Base-by-base conservation (phyloP, 2,797 vertebrate species). In the Oreochromis mossambicus region DNA sequence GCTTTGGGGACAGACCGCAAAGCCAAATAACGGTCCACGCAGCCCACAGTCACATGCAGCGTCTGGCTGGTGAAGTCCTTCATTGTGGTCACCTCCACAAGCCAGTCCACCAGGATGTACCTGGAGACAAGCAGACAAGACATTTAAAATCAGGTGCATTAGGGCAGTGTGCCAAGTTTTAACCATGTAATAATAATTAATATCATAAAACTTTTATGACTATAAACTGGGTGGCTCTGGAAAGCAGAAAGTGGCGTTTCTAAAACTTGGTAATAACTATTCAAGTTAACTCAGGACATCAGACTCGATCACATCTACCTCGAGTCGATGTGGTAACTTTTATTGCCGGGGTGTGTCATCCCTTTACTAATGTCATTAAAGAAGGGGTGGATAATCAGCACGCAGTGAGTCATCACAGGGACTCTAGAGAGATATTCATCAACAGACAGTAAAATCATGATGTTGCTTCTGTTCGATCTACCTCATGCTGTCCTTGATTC, bases 401-500 rank as follows among this genome's bases (percentile, higher is more conserved):
- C 36, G 63, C 15, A 61, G n/a, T 76, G 83, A 89, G 80, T 84
- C 83, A 84, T 58, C 32, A 48, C 66, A 38, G 21, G 52, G 78
- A 81, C 78, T 75, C 78, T 48, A 73, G 41, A 19, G 21, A 73
- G 41, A 48, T 38, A 78, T 66, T 83, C 38, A 79, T 19, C n/a
- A 77, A 8, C 19, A 77, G 29, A 73, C 7, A n/a, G 48, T 79
- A 61, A 29, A n/a, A 73, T 29, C 10, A 34, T 6, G 2, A 13
- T 4, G 21, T 3, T 6, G 34, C 66, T 81, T 32, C 3, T 26
- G 5, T n/a, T 54, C 4, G n/a, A 4, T 41, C 4, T 96, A 99
- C 99, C 98, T 98, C 98, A 99, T 99, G 4, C 97, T 98, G 95
- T 99, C 98, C 17, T 97, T 99, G 93, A 99, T 98, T 90, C 97